phyloP scores from a whole-genome alignment of 2,797 vertebrate genomes.

The Cyclura pinguis region DNA sequence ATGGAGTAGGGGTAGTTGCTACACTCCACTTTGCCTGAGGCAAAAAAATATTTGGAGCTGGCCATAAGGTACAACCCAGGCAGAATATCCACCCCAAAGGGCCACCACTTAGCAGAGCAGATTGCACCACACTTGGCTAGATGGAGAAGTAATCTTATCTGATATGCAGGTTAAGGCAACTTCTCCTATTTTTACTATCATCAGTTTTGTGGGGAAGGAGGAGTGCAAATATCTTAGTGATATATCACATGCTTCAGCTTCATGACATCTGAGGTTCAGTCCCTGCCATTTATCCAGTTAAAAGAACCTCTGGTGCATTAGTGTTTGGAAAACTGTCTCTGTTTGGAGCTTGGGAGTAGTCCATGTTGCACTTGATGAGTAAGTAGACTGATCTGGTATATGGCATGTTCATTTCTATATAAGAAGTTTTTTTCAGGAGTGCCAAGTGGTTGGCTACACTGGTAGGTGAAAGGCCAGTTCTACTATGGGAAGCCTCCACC shows the following conservation, averaged over 20 bases:
- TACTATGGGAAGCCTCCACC: neutral
- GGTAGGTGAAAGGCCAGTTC: too few relatives aligned
- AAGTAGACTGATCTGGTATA: neutral
- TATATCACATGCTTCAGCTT: neutral
- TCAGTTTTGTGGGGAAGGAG: neutral
- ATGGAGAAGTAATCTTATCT: neutral
- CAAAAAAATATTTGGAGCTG: neutral
- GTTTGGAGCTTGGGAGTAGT: neutral
- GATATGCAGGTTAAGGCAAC: neutral
- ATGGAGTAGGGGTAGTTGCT: neutral
- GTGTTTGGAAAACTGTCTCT: neutral
- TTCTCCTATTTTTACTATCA: neutral
- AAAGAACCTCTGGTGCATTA: neutral
- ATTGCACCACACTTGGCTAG: neutral
- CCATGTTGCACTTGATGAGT: neutral
- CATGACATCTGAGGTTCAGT: neutral
- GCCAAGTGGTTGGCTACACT: neutral
- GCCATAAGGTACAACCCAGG: neutral
- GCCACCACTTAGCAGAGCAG: too few relatives aligned
- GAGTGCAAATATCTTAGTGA: neutral
- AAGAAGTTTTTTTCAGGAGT: neutral
- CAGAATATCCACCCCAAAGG: neutral
- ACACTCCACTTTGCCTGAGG: neutral
- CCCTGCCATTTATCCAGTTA: neutral
- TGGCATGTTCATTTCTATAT: neutral